These are phyloP conservation scores for Beaufortia kweichowensis DNA, from an alignment of 2,113 vertebrate species.

Conservation along the genomic window DNA sequence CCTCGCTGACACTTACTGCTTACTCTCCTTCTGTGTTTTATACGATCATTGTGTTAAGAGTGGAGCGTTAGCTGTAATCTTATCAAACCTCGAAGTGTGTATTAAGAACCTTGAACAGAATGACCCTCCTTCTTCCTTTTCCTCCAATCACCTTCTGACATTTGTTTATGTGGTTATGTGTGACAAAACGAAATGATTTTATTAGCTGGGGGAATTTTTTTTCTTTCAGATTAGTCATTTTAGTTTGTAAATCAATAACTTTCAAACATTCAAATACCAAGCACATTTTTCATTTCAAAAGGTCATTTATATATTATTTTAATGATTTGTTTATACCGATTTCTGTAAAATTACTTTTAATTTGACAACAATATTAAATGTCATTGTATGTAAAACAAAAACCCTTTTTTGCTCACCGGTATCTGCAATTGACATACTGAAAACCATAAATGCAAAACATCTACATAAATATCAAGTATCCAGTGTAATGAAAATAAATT, in stretches of 20 bases:
- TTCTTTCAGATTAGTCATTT: not conserved
- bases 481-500: not conserved
- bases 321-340: too few relatives aligned
- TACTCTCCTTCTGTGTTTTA: not conserved
- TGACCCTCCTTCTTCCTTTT: not conserved
- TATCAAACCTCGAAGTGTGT: slow-evolving; percentile 35
- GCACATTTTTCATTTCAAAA: not conserved
- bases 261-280: not conserved
- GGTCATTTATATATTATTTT: too few relatives aligned
- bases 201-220: not conserved
- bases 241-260: not conserved
- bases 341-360: too few relatives aligned
- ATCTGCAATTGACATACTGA: too few relatives aligned
- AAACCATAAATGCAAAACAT: not conserved
- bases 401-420: too few relatives aligned
- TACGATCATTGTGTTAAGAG: not conserved
- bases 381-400: too few relatives aligned
- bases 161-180: not conserved
- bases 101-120: slow-evolving; percentile 23
- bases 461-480: not conserved
- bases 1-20: not conserved
- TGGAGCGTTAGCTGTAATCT: slow-evolving; percentile 30
- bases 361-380: too few relatives aligned
- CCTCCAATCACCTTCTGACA: not conserved
- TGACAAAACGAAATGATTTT: not conserved